Evolutionary conservation across 1,140 invertebrate species (phyloP).

Genomic region (Bathynomus jamesi): DNA sequence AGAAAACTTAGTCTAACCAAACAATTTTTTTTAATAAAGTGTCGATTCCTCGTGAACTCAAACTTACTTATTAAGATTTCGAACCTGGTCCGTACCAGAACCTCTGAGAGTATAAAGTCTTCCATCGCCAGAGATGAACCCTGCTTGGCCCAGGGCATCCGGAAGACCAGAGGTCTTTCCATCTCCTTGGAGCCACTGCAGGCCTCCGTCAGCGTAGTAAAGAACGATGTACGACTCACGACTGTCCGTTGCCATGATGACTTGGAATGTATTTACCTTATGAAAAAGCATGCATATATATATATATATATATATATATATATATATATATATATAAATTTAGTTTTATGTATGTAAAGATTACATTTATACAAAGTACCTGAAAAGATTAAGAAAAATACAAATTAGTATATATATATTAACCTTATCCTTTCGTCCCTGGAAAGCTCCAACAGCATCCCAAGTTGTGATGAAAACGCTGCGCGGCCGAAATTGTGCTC

Average conservation of each 20-base stretch:
- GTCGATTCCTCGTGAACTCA: too few relatives aligned
- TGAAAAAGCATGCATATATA: too few relatives aligned
- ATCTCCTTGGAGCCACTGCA: slow-evolving; percentile 78
- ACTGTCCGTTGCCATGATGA: slow-evolving; percentile 72
- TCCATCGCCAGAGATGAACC: slow-evolving; percentile 72
- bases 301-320: slow-evolving; percentile 5
- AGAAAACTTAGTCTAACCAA: too few relatives aligned
- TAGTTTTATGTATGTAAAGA: neutral
- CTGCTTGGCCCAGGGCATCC: slow-evolving; percentile 83
- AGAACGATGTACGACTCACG: slow-evolving; percentile 72
- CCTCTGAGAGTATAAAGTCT: slow-evolving; percentile 61
- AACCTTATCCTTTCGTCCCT: slow-evolving; percentile 52
- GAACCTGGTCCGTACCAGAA: slow-evolving; percentile 79
- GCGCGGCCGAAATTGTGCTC: slow-evolving; percentile 56
- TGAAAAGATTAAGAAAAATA: too few relatives aligned
- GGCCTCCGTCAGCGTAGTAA: slow-evolving; percentile 74
- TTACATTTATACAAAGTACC: neutral
- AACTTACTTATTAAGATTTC: slow-evolving; percentile 60
- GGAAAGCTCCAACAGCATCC: slow-evolving; percentile 61
- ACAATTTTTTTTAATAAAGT: too few relatives aligned
- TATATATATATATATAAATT: slow-evolving; percentile 3
- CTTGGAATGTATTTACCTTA: slow-evolving; percentile 70
- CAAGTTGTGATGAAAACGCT: slow-evolving; percentile 66
- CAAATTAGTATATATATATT: too few relatives aligned
- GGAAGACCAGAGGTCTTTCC: slow-evolving; percentile 56